A percentile compares a stretch with the other conserved stretches of the same genome.
These are phyloP conservation scores for Tyrannus savana DNA, from an alignment of 2,113 vertebrate species.

Conservation along the genomic window DNA sequence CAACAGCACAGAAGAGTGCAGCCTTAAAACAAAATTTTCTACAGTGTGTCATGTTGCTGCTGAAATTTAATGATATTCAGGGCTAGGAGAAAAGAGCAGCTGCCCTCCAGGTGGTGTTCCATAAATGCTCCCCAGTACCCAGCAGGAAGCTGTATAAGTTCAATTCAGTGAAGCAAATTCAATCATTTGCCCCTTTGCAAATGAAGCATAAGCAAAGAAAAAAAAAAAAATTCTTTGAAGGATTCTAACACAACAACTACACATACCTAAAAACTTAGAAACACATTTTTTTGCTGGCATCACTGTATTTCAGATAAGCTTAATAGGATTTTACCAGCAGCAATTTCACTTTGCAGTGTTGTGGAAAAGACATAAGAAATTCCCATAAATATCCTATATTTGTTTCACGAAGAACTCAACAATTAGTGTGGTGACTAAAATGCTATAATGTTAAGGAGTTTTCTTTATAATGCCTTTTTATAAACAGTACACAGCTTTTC, in stretches of 20 bases:
- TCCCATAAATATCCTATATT: background rate
- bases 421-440: background rate
- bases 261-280: background rate
- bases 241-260: background rate
- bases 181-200: constrained; percentile 73
- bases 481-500: background rate
- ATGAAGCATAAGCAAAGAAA: constrained; percentile 17
- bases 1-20: background rate
- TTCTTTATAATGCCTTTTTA: background rate
- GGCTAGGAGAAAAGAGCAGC: constrained; percentile 68
- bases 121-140: constrained; percentile 62
- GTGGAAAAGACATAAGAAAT: background rate
- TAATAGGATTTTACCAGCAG: background rate
- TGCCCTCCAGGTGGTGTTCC: constrained; percentile 70
- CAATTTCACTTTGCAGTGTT: background rate
- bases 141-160: constrained; percentile 67
- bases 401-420: background rate
- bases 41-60: constrained; percentile 44
- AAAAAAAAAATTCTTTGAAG: background rate
- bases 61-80: constrained; percentile 73
- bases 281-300: background rate
- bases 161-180: constrained; percentile 70
- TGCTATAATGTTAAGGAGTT: background rate
- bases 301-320: background rate
- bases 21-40: constrained; percentile 50